These are phyloP conservation scores for Drosophila saltans DNA, from an alignment of 1,140 invertebrate genomes.

Conservation along the genomic window DNA sequence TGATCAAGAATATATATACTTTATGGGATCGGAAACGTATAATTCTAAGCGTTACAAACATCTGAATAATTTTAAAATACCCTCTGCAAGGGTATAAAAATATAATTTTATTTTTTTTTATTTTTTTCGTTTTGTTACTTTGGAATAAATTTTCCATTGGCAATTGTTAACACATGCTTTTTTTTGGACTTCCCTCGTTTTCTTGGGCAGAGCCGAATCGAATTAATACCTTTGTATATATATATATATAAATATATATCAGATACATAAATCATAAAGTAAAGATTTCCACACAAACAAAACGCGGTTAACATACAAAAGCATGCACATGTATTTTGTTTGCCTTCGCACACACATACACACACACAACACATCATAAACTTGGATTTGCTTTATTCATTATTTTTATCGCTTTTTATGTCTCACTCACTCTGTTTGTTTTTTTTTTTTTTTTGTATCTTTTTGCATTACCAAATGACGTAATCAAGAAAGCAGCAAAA, in stretches of 20 bases:
- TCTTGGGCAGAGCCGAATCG: neutral
- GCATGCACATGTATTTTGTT: constrained; percentile 3
- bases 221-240: constrained; percentile 8
- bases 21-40: too few relatives aligned
- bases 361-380: constrained; percentile 35
- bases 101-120: too few relatives aligned
- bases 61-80: too few relatives aligned
- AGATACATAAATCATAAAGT: neutral
- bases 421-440: constrained; percentile 27
- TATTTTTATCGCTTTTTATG: constrained; percentile 53
- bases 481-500: constrained; percentile 49
- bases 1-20: too few relatives aligned
- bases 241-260: neutral
- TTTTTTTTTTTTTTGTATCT: neutral
- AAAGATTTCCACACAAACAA: constrained; percentile 1
- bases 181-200: neutral
- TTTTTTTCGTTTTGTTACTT: neutral
- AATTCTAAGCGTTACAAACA: too few relatives aligned
- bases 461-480: constrained; percentile 44
- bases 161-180: constrained; percentile 28
- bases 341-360: constrained; percentile 32
- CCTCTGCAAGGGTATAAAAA: too few relatives aligned
- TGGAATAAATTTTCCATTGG: constrained; percentile 14
- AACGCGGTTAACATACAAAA: neutral
- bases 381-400: constrained; percentile 35